Evolutionary conservation across 1,140 invertebrate genomes (phyloP), one percentile per base, ranked within the genome.

Genomic region (Drosophila jambulina): DNA sequence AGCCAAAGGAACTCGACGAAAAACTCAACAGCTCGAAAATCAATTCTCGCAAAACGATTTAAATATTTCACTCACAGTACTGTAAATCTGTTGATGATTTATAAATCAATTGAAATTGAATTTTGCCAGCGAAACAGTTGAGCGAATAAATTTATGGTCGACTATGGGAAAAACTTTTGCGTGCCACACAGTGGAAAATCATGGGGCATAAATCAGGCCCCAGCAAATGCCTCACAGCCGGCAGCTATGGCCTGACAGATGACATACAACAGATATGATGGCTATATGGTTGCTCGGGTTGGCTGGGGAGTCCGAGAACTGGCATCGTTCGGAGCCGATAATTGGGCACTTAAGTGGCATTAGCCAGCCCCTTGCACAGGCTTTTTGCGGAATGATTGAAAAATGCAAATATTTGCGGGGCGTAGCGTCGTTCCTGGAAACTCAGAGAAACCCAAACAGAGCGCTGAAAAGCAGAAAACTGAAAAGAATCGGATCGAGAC

Each of bases 111-210:
- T 74, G 71, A 75, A 78, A 88, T 83, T 87, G 76, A 82, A 88
- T 80, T 86, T 84, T 75, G 71, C 71, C 71, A 51, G 49, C 43
- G 78, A 85, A 82, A 71, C 78, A 53, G 78, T 75, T 75, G 80
- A 64, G 58, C 67, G 58, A 72, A 86, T 86, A 71, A 79, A 85
- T 85, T 85, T 86, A 86, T 81, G 78, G 64, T 51, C 38, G 51
- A 42, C 69, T 83, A 65, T 80, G 82, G 70, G 70, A 74, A 86
- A 84, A 82, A 82, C 70, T 80, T 67, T 90, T 62, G 85, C 85
- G 79, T 90, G 85, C 78, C 86, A 91, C 85, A 90, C 67, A 82
- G 86, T 86, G 86, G 86, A 90, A 90, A 90, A 90, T 91, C 86
- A 91, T 90, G 85, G 82, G 78, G 78, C 78, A 88, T 90, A 90